These are phyloP conservation scores for Hyposoter didymator DNA, from an alignment of 2,888 invertebrate species.

Conservation along the genomic window DNA sequence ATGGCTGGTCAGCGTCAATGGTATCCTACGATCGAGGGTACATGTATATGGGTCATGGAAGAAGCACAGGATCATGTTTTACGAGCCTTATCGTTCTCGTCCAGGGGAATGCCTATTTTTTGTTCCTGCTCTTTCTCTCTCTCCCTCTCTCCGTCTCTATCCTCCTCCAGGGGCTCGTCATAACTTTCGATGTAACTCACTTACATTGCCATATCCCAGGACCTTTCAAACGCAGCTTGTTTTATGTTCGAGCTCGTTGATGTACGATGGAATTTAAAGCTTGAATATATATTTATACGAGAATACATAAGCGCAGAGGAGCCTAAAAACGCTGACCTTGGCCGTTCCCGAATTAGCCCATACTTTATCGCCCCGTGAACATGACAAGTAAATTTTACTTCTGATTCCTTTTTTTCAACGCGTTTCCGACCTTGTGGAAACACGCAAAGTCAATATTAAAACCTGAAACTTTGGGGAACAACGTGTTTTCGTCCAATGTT, in stretches of 20 bases:
- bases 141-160: background rate
- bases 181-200: slow-evolving; percentile 61
- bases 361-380: background rate
- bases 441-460: slow-evolving; percentile 53
- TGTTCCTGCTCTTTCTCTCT: background rate
- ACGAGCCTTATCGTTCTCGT: slow-evolving; percentile 57
- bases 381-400: background rate
- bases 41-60: slow-evolving; percentile 17
- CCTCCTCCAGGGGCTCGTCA: slow-evolving; percentile 46
- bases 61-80: slow-evolving; percentile 49
- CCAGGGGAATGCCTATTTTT: slow-evolving; percentile 59
- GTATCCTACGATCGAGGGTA: background rate
- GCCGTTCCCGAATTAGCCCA: background rate
- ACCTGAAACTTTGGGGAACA: slow-evolving; percentile 23
- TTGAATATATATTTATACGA: background rate
- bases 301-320: background rate
- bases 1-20: slow-evolving; percentile 24
- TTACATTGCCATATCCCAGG: slow-evolving; percentile 25
- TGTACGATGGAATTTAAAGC: background rate
- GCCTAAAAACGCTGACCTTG: slow-evolving; percentile 7
- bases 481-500: background rate
- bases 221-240: slow-evolving; percentile 19
- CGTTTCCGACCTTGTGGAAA: slow-evolving; percentile 15
- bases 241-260: background rate
- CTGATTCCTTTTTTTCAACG: background rate